phyloP scores from a whole-genome alignment of 2,797 vertebrate genomes.

The Catharus ustulatus region DNA sequence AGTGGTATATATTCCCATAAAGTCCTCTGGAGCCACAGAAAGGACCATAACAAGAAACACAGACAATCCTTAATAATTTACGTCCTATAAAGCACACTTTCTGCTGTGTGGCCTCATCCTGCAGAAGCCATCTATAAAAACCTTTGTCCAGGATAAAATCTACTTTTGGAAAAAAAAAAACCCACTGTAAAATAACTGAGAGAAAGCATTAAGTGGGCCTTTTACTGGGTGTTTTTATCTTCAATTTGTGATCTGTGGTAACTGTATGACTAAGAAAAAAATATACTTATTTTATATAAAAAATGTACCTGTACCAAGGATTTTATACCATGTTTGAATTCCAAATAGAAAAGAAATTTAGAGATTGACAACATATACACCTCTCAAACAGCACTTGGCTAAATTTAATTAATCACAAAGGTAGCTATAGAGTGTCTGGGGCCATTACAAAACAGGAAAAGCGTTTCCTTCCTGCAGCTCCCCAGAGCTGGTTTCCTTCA shows the following conservation, averaged over 20 bases:
- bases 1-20: background rate
- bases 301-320: background rate
- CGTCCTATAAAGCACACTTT: background rate
- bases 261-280: background rate
- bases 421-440: background rate
- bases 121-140: background rate
- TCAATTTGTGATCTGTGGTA: background rate
- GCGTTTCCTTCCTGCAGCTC: slow-evolving; percentile 48
- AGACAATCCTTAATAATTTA: background rate
- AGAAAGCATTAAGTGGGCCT: background rate
- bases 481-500: background rate
- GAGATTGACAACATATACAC: background rate
- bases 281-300: background rate
- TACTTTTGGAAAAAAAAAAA: background rate
- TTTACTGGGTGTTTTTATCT: background rate
- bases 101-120: background rate
- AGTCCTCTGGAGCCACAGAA: background rate
- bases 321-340: background rate
- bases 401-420: background rate
- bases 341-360: background rate
- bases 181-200: background rate
- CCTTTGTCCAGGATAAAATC: background rate
- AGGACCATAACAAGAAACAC: background rate
- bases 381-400: background rate
- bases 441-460: slow-evolving; percentile 44